Base-by-base conservation (phyloP, 2,113 vertebrate genomes). In the Eupsittula cactorum region DNA sequence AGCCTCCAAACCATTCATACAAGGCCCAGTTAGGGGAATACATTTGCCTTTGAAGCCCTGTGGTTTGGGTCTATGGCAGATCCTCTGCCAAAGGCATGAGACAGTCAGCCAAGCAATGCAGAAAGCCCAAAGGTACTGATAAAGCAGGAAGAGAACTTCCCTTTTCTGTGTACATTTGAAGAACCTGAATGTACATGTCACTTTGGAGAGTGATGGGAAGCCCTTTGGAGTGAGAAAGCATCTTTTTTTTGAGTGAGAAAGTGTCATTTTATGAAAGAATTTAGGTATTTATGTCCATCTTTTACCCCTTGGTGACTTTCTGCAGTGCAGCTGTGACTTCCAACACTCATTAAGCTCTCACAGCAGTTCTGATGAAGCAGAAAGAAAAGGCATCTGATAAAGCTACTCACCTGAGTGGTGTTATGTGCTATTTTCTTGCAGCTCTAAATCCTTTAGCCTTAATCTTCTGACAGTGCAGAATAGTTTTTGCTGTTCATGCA, bases 111-210 rank as follows among this genome's bases (percentile, higher is more conserved):
- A 44, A 44, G 44, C 53, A 24, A 9, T 9, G n/a, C 75, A 65
- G 70, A 29, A 35, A 27, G 18, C 5, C 33, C 7, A 0, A 9
- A 0, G 3, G 37, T 44, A 27, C 41, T 20, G 24, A 11, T 13
- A 39, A 21, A 76, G 15, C 14, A 27, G 35, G 59, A 53, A 39
- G 25, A 65, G 42, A 20, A 14, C 46, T 31, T 24, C 11, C 10
- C 41, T 74, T 35, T 46, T 49, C 39, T 31, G 63, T 39, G 31
- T 27, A 16, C 11, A 1, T 59, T 53, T 67, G 62, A 46, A 63
- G 62, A 14, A 57, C 10, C n/a, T 88, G 70, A 46, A 55, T n/a
- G 25, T 23, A 46, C 23, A 1, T 6, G 16, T 31, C 24, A 37
- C 1, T 6, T 14, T 60, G 42, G 20, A 82, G 39, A 55, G 25